Evolutionary conservation across 2,113 vertebrate genomes (phyloP).

Genomic region (Leucopsar rothschildi): DNA sequence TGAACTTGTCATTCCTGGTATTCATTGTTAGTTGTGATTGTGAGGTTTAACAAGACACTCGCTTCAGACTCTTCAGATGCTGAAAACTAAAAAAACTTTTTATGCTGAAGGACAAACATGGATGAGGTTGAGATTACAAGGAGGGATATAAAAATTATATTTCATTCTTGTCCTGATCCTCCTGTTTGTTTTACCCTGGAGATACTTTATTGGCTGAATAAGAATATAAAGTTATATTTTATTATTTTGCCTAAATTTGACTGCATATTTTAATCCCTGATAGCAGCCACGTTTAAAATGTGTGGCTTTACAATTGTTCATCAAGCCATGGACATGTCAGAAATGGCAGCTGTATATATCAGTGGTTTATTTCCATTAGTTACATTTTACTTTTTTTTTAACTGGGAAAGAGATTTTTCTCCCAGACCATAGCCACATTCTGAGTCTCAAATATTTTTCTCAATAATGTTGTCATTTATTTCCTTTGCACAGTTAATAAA

Average conservation of each 20-base stretch:
- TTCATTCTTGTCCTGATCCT: neutral
- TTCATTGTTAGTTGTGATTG: rapidly evolving
- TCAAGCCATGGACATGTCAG: neutral
- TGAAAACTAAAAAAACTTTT: neutral
- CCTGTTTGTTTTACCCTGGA: neutral
- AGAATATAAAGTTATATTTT: neutral
- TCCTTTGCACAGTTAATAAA: neutral
- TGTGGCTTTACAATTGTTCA: neutral
- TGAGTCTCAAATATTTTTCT: neutral
- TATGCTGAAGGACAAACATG: neutral
- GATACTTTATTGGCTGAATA: neutral
- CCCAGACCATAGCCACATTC: neutral
- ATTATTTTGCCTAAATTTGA: neutral
- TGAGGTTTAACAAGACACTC: neutral
- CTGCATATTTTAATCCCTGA: neutral
- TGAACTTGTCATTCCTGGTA: neutral
- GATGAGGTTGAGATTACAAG: neutral
- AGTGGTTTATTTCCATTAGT: neutral
- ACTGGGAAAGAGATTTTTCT: neutral
- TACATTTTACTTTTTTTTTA: neutral
- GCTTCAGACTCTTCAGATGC: neutral
- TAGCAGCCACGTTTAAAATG: neutral
- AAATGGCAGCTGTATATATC: neutral
- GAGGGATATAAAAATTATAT: neutral
- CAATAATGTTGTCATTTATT: neutral